Percentiles rank a stretch among this genome's conserved stretches.
phyloP scores from a whole-genome alignment of 2,888 invertebrate genomes.

The Halocaridina rubra region DNA sequence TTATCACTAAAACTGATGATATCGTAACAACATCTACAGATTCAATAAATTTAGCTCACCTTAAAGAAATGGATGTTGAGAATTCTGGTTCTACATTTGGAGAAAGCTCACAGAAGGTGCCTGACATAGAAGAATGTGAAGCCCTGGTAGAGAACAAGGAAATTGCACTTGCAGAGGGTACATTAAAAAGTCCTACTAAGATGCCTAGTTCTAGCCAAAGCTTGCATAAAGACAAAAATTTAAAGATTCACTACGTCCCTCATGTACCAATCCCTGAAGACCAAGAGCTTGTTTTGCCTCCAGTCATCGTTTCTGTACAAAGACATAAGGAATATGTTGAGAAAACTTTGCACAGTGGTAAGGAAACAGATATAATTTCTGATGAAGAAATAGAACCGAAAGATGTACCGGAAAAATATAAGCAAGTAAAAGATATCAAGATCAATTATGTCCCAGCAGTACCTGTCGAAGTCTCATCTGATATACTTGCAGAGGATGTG shows the following conservation, averaged over 20 bases:
- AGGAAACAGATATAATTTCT: conserved; percentile 22
- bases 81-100: too few species aligned
- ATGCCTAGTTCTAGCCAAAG: too few species aligned
- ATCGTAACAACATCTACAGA: too few species aligned
- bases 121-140: too few species aligned
- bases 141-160: too few species aligned
- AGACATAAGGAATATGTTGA: neutral
- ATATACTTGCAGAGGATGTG: neutral
- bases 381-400: neutral
- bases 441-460: conserved; percentile 35
- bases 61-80: too few species aligned
- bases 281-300: neutral
- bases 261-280: conserved; percentile 7
- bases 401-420: neutral
- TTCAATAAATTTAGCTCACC: too few species aligned
- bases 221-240: too few species aligned
- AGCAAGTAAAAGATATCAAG: neutral
- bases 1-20: too few species aligned
- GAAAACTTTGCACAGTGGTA: neutral
- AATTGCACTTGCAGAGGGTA: too few species aligned
- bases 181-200: too few species aligned
- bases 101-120: too few species aligned
- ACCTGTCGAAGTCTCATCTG: neutral
- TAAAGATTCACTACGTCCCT: conserved; percentile 40
- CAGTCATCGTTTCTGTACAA: neutral